Conservation (phyloP, 2,888 invertebrate species). For the Cantharis flavilabris region DNA sequence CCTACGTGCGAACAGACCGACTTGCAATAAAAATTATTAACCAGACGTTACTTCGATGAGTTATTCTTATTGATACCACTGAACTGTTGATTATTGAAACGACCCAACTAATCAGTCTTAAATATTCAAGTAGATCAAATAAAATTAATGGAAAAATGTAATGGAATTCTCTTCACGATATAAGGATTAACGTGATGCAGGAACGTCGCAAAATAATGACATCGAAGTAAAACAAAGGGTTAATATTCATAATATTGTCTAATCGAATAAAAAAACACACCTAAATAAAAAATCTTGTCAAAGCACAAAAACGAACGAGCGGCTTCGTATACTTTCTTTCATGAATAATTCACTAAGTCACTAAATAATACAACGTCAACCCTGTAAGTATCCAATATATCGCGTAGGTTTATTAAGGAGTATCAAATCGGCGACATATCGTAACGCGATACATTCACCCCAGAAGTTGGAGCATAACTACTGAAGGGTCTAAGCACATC, state of each 20-base stretch:
- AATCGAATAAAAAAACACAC: neutral
- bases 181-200: neutral
- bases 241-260: neutral
- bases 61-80: slow-evolving; percentile 12
- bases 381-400: slow-evolving; percentile 5
- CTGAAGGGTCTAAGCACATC: slow-evolving; percentile 33
- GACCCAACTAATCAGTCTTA: slow-evolving; percentile 19
- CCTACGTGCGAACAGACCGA: slow-evolving; percentile 12
- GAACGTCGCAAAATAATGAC: neutral
- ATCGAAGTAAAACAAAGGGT: neutral
- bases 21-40: neutral
- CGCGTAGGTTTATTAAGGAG: slow-evolving; percentile 16
- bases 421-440: slow-evolving; percentile 11
- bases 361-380: neutral
- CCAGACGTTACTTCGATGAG: neutral
- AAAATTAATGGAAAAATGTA: neutral
- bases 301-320: neutral
- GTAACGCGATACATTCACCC: slow-evolving; percentile 24
- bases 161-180: neutral
- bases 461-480: slow-evolving; percentile 36
- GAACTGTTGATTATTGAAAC: slow-evolving; percentile 23
- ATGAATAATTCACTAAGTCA: neutral
- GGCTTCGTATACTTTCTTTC: neutral
- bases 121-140: neutral
- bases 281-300: neutral